A percentile compares a stretch with the other conserved stretches of the same genome.
Conservation (phyloP, 92 coral and sea anemone genomes). For the Pocillopora grandis region DNA sequence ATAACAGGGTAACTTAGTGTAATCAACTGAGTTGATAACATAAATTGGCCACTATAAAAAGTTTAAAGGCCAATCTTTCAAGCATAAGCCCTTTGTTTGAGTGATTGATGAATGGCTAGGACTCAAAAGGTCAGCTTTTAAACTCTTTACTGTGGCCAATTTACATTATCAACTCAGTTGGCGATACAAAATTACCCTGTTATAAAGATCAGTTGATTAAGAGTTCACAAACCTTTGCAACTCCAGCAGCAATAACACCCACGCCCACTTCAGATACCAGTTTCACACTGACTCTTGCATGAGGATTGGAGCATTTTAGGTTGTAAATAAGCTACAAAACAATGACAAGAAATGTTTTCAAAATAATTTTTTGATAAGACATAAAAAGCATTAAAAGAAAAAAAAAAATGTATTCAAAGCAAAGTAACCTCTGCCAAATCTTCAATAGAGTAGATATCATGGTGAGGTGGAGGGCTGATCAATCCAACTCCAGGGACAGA, state of each 20-base stretch:
- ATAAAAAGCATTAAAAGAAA: background rate
- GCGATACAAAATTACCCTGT: too few relatives aligned
- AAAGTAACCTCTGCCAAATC: slow-evolving; percentile 91
- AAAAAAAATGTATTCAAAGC: background rate
- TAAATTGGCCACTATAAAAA: too few relatives aligned
- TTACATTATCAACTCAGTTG: too few relatives aligned
- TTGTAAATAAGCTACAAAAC: slow-evolving; percentile 84
- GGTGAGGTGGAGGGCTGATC: slow-evolving; percentile 99
- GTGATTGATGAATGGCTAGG: too few relatives aligned
- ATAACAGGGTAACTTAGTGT: too few relatives aligned
- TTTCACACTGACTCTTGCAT: slow-evolving; percentile 92
- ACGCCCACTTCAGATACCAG: slow-evolving; percentile 99
- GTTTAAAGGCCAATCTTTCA: too few relatives aligned
- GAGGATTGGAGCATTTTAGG: slow-evolving; percentile 84
- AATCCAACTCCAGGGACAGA: slow-evolving; percentile 93
- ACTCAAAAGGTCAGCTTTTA: too few relatives aligned
- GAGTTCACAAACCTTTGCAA: slow-evolving; percentile 74
- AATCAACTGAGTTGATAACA: too few relatives aligned
- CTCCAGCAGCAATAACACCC: slow-evolving; percentile 98
- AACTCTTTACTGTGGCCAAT: too few relatives aligned
- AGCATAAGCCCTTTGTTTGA: too few relatives aligned
- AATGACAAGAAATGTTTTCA: background rate
- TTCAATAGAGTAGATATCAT: slow-evolving; percentile 97
- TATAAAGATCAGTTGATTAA: too few relatives aligned
- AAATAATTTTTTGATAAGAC: background rate